Conservation (phyloP, 2,888 invertebrate genomes). For the Onthophagus sagittarius region DNA sequence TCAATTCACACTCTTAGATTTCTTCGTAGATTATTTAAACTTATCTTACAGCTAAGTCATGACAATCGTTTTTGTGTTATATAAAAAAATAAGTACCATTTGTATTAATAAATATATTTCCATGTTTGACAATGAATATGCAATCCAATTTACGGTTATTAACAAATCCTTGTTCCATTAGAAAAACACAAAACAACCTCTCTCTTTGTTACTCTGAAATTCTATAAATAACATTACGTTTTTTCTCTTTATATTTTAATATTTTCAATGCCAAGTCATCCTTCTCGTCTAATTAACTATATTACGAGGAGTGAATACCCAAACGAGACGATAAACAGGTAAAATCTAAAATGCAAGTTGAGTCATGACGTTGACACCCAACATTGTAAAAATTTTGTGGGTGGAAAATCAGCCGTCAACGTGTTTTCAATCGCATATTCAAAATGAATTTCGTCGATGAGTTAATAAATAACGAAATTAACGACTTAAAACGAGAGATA, state of each 20-base stretch:
- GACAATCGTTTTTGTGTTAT: too few relatives aligned
- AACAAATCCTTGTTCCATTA: too few relatives aligned
- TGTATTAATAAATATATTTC: too few relatives aligned
- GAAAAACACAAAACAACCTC: not conserved
- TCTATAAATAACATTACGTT: not conserved
- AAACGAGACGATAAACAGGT: constrained; percentile 3
- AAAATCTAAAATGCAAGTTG: constrained; percentile 27
- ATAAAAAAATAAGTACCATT: too few relatives aligned
- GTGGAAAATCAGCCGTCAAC: constrained; percentile 31
- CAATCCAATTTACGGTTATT: too few relatives aligned
- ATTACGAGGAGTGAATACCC: not conserved
- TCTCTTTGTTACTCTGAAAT: not conserved
- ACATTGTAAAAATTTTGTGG: constrained; percentile 30
- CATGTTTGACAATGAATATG: too few relatives aligned
- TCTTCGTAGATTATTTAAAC: too few relatives aligned
- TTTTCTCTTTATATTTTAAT: not conserved
- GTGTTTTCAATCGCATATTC: not conserved
- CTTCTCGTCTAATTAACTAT: not conserved
- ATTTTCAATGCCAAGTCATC: not conserved
- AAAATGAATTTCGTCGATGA: not conserved
- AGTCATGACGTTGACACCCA: constrained; percentile 33
- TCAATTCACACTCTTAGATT: too few relatives aligned
- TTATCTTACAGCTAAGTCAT: too few relatives aligned
- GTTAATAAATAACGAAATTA: not conserved
- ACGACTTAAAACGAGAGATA: constrained; percentile 27